Base-by-base conservation (phyloP, 2,888 invertebrate genomes). In the Fragum whitleyi region DNA sequence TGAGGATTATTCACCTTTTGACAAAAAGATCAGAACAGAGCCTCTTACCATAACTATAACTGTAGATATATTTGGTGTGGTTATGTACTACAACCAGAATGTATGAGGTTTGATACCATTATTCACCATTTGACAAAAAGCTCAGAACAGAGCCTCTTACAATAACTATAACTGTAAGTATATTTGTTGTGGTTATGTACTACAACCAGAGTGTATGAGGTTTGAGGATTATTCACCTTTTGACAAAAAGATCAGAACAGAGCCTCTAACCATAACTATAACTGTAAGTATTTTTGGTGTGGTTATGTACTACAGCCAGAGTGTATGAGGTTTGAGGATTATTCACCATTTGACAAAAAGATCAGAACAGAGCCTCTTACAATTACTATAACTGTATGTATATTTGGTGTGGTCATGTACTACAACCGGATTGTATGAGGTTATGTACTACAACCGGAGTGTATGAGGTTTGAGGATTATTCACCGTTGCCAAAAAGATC, bases 291-390 rank as follows among this genome's bases (percentile, higher is more conserved):
- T 16, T 1, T n/a, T n/a, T n/a, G 96, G 42, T 98, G 98, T 93
- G 99, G 99, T 0, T 99, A 97, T 93, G 95, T 99, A 0, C 94
- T 99, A 74, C 97, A 97, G 92, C 99, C 99, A 0, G 96, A 97
- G 2, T 97, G 97, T 88, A 97, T 99, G 97, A 96, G 96, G 74
- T 95, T 95, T 1, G 96, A 97, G 32, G 88, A 92, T 28, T 95
- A 92, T 92, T 97, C 96, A 93, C 98, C 98, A 0, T 96, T 95
- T 87, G 96, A 97, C 86, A 92, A 92, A 71, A 83, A 88, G n/a
- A 88, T 93, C 65, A 78, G 87, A 5, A 94, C 96, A 77, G 95
- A 96, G 86, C 94, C 96, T 82, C 93, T 96, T 75, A 95, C 95
- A 32, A 94, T 97, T 26, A 95, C 95, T 85, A 95, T 99, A 79